phyloP scores from a whole-genome alignment of 2,113 vertebrate species.

The Alethe castanea region DNA sequence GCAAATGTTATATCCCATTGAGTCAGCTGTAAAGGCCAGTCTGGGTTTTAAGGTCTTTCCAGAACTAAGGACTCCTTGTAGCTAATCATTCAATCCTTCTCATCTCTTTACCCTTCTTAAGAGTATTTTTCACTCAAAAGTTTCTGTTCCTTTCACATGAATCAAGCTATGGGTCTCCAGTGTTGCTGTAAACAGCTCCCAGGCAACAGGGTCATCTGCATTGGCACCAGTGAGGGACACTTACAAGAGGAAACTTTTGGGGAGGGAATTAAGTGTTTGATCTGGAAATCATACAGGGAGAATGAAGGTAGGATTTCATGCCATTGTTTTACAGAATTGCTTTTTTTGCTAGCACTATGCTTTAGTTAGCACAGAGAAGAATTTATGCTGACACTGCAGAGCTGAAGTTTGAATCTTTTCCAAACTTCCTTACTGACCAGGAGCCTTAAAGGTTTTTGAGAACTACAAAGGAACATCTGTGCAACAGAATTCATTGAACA shows the following conservation, averaged over 20 bases:
- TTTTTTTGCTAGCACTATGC: neutral
- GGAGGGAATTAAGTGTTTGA: neutral
- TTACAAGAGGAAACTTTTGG: neutral
- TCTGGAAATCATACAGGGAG: neutral
- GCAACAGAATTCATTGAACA: constrained; percentile 20
- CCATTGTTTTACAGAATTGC: neutral
- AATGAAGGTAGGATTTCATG: neutral
- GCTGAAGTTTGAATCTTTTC: constrained; percentile 30
- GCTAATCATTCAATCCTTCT: neutral
- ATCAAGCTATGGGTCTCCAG: neutral
- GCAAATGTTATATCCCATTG: neutral
- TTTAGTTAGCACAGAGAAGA: constrained; percentile 6
- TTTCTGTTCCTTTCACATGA: neutral
- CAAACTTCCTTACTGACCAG: constrained; percentile 31
- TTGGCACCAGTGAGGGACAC: neutral
- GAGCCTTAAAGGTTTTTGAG: constrained; percentile 34
- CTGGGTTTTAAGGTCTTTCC: neutral
- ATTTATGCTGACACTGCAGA: constrained; percentile 36
- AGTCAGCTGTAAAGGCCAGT: neutral
- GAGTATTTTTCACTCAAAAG: neutral
- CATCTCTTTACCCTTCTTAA: neutral
- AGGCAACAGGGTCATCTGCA: neutral
- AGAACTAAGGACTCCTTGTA: neutral
- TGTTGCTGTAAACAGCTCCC: neutral
- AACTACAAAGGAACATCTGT: constrained; percentile 50